A percentile compares a stretch with the other conserved stretches of the same genome.
Evolutionary conservation across 2,888 invertebrate species (phyloP).

Genomic region (Melieria omissa): DNA sequence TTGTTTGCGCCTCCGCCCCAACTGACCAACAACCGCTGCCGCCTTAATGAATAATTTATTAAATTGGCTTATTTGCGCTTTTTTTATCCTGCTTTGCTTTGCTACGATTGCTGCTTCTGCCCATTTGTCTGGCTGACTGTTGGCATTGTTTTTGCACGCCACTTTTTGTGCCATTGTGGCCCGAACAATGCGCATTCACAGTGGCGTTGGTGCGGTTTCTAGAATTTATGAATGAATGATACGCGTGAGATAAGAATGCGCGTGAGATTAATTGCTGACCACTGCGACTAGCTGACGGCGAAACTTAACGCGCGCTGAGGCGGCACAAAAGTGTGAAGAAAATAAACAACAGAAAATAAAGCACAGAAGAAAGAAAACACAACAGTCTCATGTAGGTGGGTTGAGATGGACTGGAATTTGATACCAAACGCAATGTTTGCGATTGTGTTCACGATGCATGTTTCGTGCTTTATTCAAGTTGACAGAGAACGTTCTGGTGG

Average conservation of each 20-base stretch:
- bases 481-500: too few species aligned
- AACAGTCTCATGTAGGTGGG: not conserved
- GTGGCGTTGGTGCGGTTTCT: constrained; percentile 13
- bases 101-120: not conserved
- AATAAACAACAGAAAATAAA: not conserved
- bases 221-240: constrained; percentile 47
- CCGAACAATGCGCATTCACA: not conserved
- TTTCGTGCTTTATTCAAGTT: too few species aligned
- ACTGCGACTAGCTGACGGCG: not conserved
- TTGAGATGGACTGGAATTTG: too few species aligned
- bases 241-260: constrained; percentile 49
- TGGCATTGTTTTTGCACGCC: not conserved
- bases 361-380: not conserved
- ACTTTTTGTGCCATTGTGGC: constrained; percentile 6
- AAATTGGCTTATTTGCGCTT: constrained; percentile 21
- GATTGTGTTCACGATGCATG: too few species aligned
- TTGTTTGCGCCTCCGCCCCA: constrained; percentile 12
- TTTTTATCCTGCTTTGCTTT: not conserved
- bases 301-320: too few species aligned
- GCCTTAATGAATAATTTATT: constrained; percentile 25
- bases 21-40: not conserved
- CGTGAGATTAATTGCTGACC: constrained; percentile 42
- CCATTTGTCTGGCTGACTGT: not conserved
- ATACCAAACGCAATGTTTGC: too few species aligned
- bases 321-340: not conserved